phyloP scores from a whole-genome alignment of 2,113 vertebrate species.

The Bambusicola thoracicus region DNA sequence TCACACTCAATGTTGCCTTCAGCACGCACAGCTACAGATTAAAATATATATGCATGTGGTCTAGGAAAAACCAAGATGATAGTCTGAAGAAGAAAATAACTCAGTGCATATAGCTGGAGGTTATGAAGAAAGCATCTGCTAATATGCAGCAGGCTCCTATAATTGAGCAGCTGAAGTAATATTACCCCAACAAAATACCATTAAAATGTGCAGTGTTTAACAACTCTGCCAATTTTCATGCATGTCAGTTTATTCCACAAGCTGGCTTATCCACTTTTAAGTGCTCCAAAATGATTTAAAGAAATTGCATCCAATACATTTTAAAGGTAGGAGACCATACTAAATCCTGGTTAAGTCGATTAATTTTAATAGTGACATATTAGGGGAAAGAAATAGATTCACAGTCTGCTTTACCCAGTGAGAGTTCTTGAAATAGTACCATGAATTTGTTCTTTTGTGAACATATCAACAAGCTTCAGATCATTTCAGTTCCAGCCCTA shows the following conservation, averaged over 20 bases:
- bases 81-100: constrained; percentile 12
- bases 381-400: neutral
- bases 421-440: neutral
- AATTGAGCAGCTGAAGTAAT: constrained; percentile 57
- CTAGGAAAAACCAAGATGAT: neutral
- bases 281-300: neutral
- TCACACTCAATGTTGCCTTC: constrained; percentile 20
- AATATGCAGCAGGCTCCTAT: neutral
- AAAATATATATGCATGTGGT: neutral
- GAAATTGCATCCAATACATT: neutral
- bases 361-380: neutral
- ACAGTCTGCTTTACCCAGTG: neutral
- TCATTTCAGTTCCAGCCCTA: neutral
- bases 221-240: neutral
- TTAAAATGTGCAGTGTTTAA: neutral
- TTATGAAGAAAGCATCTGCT: neutral
- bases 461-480: neutral
- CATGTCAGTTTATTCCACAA: neutral
- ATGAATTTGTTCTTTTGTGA: neutral
- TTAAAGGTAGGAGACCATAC: neutral
- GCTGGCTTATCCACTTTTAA: neutral
- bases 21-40: neutral
- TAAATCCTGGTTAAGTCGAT: neutral
- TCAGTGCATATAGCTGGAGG: neutral
- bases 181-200: constrained; percentile 24